Evolutionary conservation across 2,888 invertebrate species (phyloP).

Genomic region (Cartodere bifasciata): DNA sequence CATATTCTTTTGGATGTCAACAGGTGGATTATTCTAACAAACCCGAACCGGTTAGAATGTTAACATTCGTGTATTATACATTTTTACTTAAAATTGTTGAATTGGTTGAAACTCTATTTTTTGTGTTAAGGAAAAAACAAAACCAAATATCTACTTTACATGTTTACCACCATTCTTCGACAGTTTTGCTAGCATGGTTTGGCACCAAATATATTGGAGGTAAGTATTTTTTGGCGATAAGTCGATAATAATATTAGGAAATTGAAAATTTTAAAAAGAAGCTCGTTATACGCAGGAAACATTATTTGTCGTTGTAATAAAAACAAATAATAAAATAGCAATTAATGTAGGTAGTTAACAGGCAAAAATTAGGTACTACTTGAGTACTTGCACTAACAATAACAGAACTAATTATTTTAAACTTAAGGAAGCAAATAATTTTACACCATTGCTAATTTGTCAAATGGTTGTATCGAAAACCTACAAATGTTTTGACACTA

Average conservation of each 20-base stretch:
- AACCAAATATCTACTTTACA: constrained; percentile 60
- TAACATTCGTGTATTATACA: constrained; percentile 42
- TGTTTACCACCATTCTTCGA: constrained; percentile 57
- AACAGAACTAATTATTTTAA: too few species aligned
- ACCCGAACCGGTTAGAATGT: constrained; percentile 44
- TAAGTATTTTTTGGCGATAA: constrained; percentile 28
- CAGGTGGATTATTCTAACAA: constrained; percentile 56
- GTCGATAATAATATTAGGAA: neutral
- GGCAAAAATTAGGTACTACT: too few species aligned
- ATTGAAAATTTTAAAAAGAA: too few species aligned
- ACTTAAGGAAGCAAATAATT: too few species aligned
- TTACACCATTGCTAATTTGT: too few species aligned
- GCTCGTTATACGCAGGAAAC: too few species aligned
- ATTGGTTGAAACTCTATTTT: constrained; percentile 56
- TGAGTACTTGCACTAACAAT: too few species aligned
- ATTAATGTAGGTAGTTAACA: too few species aligned
- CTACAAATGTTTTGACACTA: too few species aligned
- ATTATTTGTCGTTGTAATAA: too few species aligned
- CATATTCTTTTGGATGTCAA: constrained; percentile 51
- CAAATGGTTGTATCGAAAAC: too few species aligned
- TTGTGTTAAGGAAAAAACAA: constrained; percentile 56
- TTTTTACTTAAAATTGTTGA: constrained; percentile 52
- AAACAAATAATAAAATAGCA: too few species aligned
- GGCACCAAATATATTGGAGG: constrained; percentile 53
- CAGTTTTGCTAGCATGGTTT: constrained; percentile 46